Percentiles rank a stretch among this genome's conserved stretches.
Evolutionary conservation across 2,797 vertebrate genomes (phyloP).

Genomic region (Catharus ustulatus): DNA sequence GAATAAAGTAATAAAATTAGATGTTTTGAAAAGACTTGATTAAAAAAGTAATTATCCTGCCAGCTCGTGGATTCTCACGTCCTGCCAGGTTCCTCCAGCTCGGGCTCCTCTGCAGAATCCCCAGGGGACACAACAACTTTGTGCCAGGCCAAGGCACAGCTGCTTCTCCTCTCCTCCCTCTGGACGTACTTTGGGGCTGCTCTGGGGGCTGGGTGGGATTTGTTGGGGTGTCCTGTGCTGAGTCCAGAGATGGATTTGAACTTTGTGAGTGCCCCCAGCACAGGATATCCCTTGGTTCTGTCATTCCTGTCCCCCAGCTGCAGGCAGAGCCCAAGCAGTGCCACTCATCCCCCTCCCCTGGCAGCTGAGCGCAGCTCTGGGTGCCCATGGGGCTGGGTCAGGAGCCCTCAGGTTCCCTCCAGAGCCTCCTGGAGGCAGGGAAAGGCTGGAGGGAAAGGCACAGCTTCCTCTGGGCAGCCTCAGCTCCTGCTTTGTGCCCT

Average conservation of each 20-base stretch:
- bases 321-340: background rate
- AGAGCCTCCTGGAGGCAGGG: background rate
- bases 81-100: background rate
- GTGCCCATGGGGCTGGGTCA: background rate
- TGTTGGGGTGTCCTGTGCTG: background rate
- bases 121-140: background rate
- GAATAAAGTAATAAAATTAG: conserved; percentile 73
- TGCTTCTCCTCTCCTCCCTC: background rate
- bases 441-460: background rate
- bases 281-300: background rate
- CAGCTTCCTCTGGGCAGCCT: background rate
- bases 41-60: conserved; percentile 71
- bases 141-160: background rate
- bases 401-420: background rate
- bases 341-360: background rate
- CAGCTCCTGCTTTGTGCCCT: background rate
- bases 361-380: background rate
- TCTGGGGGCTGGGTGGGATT: background rate
- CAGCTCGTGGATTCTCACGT: background rate
- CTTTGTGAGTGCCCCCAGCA: fast-evolving
- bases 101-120: background rate
- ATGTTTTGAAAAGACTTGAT: conserved; percentile 76
- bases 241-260: background rate
- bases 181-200: background rate
- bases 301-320: background rate